These are phyloP conservation scores for Mastigias papua DNA, from an alignment of 30 jellyfish, hydroid and myxozoan species.

Conservation along the genomic window DNA sequence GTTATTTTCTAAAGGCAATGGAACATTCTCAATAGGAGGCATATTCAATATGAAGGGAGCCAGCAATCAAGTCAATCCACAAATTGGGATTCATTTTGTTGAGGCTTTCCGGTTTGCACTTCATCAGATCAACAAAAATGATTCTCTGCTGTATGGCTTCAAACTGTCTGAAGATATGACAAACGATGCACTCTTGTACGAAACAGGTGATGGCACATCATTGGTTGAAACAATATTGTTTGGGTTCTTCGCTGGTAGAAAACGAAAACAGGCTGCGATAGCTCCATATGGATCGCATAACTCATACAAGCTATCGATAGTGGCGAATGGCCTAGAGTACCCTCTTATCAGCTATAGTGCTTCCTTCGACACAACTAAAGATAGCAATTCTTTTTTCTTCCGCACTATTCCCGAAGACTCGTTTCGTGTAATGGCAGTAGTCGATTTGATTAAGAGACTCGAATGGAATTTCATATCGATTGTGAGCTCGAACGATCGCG, in stretches of 20 bases:
- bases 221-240: background rate
- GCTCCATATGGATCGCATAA: constrained; percentile 77
- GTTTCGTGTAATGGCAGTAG: constrained; percentile 78
- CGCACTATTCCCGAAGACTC: constrained; percentile 93
- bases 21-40: constrained; percentile 69
- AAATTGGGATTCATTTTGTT: constrained; percentile 73
- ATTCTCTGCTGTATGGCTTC: constrained; percentile 77
- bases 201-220: constrained; percentile 1
- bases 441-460: constrained; percentile 59
- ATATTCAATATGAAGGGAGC: constrained; percentile 33
- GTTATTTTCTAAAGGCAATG: constrained; percentile 73
- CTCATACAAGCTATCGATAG: constrained; percentile 57
- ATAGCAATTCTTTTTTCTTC: constrained; percentile 15
- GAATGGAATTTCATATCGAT: constrained; percentile 89
- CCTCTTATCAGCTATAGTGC: constrained; percentile 86
- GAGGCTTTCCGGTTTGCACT: constrained; percentile 81
- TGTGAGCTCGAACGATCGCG: constrained; percentile 83
- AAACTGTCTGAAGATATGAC: constrained; percentile 3
- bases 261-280: constrained; percentile 38
- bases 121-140: constrained; percentile 68
- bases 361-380: constrained; percentile 34
- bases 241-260: constrained; percentile 19
- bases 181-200: background rate
- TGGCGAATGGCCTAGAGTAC: constrained; percentile 58
- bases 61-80: constrained; percentile 45